These are phyloP conservation scores for Ectobius pallidus DNA, from an alignment of 2,888 invertebrate genomes.

Conservation along the genomic window DNA sequence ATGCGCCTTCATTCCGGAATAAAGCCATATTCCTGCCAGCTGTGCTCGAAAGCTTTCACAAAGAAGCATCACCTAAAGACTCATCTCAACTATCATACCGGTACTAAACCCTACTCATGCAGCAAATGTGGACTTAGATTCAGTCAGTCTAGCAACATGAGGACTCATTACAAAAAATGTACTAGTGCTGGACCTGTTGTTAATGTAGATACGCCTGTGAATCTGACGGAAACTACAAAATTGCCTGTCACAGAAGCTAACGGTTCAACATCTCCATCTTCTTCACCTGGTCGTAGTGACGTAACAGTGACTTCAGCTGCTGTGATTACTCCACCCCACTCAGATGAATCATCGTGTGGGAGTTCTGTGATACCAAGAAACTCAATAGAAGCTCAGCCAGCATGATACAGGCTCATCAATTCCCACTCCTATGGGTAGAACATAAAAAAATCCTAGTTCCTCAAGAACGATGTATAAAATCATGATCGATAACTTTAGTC, in stretches of 20 bases:
- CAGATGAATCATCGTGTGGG: background rate
- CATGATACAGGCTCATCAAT: background rate
- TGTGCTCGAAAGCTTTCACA: conserved; percentile 80
- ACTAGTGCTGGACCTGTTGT: conserved; percentile 28
- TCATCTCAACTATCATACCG: conserved; percentile 84
- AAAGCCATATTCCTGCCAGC: conserved; percentile 71
- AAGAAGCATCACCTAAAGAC: conserved; percentile 86
- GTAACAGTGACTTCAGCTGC: background rate
- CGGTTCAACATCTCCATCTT: background rate
- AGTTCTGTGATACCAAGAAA: conserved; percentile 15
- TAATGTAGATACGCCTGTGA: background rate
- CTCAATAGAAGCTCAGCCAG: background rate
- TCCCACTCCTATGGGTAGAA: too few species aligned
- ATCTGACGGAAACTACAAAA: background rate
- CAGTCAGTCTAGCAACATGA: conserved; percentile 86
- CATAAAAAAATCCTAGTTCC: too few species aligned
- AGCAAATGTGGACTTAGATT: conserved; percentile 75
- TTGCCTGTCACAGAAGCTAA: background rate
- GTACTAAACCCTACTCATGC: conserved; percentile 80
- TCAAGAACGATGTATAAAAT: too few species aligned
- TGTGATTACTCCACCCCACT: conserved; percentile 18
- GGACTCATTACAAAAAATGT: conserved; percentile 84
- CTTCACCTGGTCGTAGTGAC: background rate
- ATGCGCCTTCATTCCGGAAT: conserved; percentile 80
- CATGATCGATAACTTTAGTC: too few species aligned